Evolutionary conservation across 2,888 invertebrate species (phyloP), one percentile per base, ranked within the genome.

Genomic region (Teleogryllus oceanicus): DNA sequence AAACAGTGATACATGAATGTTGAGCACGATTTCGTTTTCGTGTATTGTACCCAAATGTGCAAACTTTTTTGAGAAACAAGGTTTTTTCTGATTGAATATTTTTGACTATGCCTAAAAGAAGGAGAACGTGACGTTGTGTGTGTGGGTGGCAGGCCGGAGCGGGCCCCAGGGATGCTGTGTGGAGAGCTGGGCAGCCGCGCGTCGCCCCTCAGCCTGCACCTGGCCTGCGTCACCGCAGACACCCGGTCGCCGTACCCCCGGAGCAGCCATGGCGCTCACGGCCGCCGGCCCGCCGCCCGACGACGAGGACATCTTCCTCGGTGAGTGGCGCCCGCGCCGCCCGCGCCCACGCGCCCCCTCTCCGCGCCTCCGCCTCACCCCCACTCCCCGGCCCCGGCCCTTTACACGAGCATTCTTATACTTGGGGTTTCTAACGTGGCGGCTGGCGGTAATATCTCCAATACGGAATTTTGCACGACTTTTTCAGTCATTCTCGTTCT

Each of bases 241-340:
- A 86, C 86, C 82, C 87, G 87, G 85, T 89, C 89, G 89, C 91
- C 89, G 86, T 91, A 87, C 88, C 90, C 87, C 84, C 85, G 89
- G 90, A 84, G 90, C 91, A 88, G 90, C 90, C 84, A 88, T 88
- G 76, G 88, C 88, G 82, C 89, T 88, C 83, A 88, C 88, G 83
- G 88, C 88, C 76, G 88, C 88, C 82, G 89, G 88, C 83, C 88
- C 88, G 83, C 87, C 88, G 84, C 89, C 89, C 84, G 88, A 88
- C 83, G 90, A 91, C 85, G 91, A 91, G 85, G 89, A 91, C 87
- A 91, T 91, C 86, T 92, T 91, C 86, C 89, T 92, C 87, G 92
- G 92, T 92, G 82, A 89, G 90, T 87, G 78, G 12, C 37, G 37
- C 13, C 13, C 62, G 13, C 62, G 13, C n/a, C 16, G 13, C 3